These are phyloP conservation scores for Amphipyra berbera DNA, from an alignment of 2,888 invertebrate genomes.

Conservation along the genomic window DNA sequence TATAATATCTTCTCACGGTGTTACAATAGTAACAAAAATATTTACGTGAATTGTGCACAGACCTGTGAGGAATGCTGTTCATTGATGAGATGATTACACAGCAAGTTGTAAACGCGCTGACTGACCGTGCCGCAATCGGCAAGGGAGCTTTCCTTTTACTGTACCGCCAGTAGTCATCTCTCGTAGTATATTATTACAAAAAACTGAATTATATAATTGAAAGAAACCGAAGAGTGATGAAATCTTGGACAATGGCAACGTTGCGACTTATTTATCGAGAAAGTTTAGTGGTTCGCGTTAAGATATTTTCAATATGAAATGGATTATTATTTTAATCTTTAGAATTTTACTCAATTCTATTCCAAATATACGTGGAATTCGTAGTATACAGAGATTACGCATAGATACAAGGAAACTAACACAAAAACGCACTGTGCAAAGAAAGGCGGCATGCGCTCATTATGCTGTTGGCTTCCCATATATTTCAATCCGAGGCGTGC, in stretches of 20 bases:
- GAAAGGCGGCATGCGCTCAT: constrained; percentile 34
- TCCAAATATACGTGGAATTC: constrained; percentile 1
- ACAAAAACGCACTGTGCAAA: constrained; percentile 18
- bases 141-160: constrained; percentile 51
- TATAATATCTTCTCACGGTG: constrained; percentile 50
- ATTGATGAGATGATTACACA: constrained; percentile 56
- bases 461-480: constrained; percentile 34
- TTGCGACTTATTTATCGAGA: constrained; percentile 15
- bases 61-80: constrained; percentile 32
- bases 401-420: constrained; percentile 9
- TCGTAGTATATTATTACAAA: constrained; percentile 34
- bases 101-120: constrained; percentile 27
- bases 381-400: constrained; percentile 11
- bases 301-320: neutral
- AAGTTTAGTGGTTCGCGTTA: constrained; percentile 15
- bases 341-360: no score
- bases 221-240: constrained; percentile 27
- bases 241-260: constrained; percentile 23
- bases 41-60: constrained; percentile 35
- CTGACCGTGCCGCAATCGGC: constrained; percentile 18
- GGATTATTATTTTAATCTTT: neutral
- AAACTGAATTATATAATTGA: constrained; percentile 51
- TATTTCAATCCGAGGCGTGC: constrained; percentile 37
- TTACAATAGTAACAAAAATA: constrained; percentile 40
- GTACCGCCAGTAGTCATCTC: constrained; percentile 30